Percentiles rank a stretch among this genome's conserved stretches.
phyloP scores from a whole-genome alignment of 2,888 invertebrate species.

The Ormia ochracea region DNA sequence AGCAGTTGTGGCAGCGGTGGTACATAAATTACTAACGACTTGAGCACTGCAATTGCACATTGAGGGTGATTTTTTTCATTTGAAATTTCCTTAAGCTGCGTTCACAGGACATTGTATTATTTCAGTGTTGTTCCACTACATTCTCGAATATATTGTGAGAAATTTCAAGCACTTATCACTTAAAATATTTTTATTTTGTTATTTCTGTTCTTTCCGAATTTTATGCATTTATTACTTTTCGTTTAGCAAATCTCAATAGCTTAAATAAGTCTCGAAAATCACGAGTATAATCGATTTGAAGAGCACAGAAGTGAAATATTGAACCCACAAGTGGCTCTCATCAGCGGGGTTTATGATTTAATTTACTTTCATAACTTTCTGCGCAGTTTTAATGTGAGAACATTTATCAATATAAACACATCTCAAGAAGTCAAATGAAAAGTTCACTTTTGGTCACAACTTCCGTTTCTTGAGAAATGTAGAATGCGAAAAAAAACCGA shows the following conservation, averaged over 20 bases:
- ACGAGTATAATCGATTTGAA: conserved; percentile 49
- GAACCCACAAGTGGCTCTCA: conserved; percentile 74
- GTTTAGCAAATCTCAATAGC: conserved; percentile 19
- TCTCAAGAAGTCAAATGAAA: conserved; percentile 62
- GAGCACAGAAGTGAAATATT: conserved; percentile 57
- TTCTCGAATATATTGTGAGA: conserved; percentile 52
- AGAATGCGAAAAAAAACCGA: conserved; percentile 9
- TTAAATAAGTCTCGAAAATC: conserved; percentile 10
- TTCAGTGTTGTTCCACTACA: conserved; percentile 14
- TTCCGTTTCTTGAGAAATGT: conserved; percentile 67
- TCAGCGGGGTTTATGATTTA: conserved; percentile 69
- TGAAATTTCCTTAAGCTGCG: conserved; percentile 37
- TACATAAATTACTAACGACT: conserved; percentile 36
- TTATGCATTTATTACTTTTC: background rate
- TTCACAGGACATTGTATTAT: conserved; percentile 30
- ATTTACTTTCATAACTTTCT: conserved; percentile 10
- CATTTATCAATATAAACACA: conserved; percentile 50
- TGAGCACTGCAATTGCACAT: conserved; percentile 30
- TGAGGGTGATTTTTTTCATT: conserved; percentile 54
- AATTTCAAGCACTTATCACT: conserved; percentile 60
- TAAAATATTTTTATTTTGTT: conserved; percentile 17
- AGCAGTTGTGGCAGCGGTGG: conserved; percentile 23
- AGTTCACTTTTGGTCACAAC: conserved; percentile 70
- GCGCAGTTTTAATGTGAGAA: conserved; percentile 58
- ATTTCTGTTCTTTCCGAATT: conserved; percentile 22